Percentiles rank a stretch among this genome's conserved stretches.
Evolutionary conservation across 2,888 invertebrate species (phyloP).

Genomic region (Elaeidobius kamerunicus): DNA sequence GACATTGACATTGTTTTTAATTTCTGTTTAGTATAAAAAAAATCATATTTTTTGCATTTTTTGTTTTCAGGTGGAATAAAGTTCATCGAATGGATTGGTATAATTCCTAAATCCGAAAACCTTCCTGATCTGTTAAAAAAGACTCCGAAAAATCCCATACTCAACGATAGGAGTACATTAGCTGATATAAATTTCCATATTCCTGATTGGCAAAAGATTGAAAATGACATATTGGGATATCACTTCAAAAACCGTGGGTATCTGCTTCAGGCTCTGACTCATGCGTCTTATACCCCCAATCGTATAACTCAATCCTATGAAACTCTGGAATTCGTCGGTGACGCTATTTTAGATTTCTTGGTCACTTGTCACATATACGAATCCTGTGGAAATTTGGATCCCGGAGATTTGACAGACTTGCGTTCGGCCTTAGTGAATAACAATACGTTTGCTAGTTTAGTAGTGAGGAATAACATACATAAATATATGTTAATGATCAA

Average conservation of each 20-base stretch:
- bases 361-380: conserved; percentile 87
- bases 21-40: not conserved
- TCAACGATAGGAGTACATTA: conserved; percentile 42
- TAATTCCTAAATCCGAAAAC: conserved; percentile 44
- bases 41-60: not conserved
- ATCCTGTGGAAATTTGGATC: conserved; percentile 62
- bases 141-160: conserved; percentile 47
- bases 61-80: conserved; percentile 39
- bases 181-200: conserved; percentile 51
- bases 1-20: too few species aligned
- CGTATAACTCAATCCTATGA: conserved; percentile 85
- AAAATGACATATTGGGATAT: conserved; percentile 63
- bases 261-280: conserved; percentile 88
- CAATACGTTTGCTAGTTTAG: conserved; percentile 86
- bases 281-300: conserved; percentile 83
- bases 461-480: conserved; percentile 83
- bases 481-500: conserved; percentile 62
- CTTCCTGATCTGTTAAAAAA: conserved; percentile 38
- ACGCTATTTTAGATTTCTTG: conserved; percentile 87
- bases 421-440: conserved; percentile 96
- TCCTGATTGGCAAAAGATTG: conserved; percentile 50
- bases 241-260: conserved; percentile 77
- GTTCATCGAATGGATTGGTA: conserved; percentile 52
- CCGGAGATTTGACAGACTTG: conserved; percentile 89
- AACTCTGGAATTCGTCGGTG: conserved; percentile 87